Percentiles rank a stretch among this genome's conserved stretches.
Conservation (phyloP, 2,113 vertebrate species). For the Oryzias woworae region DNA sequence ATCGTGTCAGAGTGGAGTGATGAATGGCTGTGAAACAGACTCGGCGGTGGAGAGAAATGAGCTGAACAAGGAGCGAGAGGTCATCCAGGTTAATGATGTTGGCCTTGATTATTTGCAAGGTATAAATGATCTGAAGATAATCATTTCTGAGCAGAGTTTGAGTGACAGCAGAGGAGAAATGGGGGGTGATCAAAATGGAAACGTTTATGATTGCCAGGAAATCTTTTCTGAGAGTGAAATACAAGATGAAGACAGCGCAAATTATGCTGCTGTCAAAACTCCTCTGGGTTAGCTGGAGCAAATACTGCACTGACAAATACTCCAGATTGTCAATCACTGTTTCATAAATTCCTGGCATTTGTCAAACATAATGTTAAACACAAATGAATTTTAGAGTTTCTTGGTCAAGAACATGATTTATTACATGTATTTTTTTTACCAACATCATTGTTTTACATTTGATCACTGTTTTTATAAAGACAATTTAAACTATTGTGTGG, state of each 20-base stretch:
- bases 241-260: conserved; percentile 17
- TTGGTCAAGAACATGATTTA: neutral
- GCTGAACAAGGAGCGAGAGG: conserved; percentile 48
- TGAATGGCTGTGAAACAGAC: conserved; percentile 59
- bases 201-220: conserved; percentile 38
- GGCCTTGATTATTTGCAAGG: conserved; percentile 68
- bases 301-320: conserved; percentile 8
- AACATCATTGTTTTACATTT: neutral
- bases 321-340: neutral
- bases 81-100: conserved; percentile 71
- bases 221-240: conserved; percentile 32
- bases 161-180: conserved; percentile 56
- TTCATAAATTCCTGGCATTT: conserved; percentile 11
- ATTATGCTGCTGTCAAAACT: conserved; percentile 10
- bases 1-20: conserved; percentile 63
- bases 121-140: conserved; percentile 68
- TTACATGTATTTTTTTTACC: neutral
- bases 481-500: neutral
- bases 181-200: conserved; percentile 50
- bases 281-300: conserved; percentile 6
- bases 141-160: conserved; percentile 47
- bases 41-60: conserved; percentile 58
- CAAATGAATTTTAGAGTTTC: neutral
- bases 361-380: conserved; percentile 7
- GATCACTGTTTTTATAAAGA: neutral